Conservation (phyloP, 2,888 invertebrate genomes). For the Hirtodrosophila confusa region DNA sequence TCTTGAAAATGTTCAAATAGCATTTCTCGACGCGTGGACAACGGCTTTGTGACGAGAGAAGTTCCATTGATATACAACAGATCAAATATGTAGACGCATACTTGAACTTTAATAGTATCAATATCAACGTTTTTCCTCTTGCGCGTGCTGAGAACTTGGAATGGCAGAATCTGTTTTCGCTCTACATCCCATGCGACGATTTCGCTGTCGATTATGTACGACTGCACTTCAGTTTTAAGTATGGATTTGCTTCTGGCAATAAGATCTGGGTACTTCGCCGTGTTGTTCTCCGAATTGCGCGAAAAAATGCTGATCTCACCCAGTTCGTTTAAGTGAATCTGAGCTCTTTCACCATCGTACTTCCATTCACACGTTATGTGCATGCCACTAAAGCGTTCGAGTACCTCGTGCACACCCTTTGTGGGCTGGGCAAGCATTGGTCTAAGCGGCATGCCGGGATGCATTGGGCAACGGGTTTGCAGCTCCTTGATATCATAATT, state of each 20-base stretch:
- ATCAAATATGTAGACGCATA: conserved; percentile 99
- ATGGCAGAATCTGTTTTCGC: conserved; percentile 95
- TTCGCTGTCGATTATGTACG: conserved; percentile 97
- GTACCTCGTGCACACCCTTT: conserved; percentile 94
- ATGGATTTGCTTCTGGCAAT: conserved; percentile 88
- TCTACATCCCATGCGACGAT: conserved; percentile 98
- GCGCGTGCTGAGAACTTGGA: conserved; percentile 97
- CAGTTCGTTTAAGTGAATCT: conserved; percentile 91
- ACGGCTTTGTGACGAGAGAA: conserved; percentile 91
- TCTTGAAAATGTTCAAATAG: conserved; percentile 89
- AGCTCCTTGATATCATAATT: conserved; percentile 90
- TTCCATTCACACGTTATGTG: conserved; percentile 99
- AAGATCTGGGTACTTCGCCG: conserved; percentile 97
- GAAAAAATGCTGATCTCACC: conserved; percentile 93
- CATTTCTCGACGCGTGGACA: conserved; percentile 89
- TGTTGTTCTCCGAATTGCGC: conserved; percentile 97
- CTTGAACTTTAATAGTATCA: conserved; percentile 88
- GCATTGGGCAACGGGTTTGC: conserved; percentile 92
- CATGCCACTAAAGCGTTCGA: conserved; percentile 91
- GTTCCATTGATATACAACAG: conserved; percentile 95
- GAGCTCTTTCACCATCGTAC: conserved; percentile 99
- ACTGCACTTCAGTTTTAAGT: conserved; percentile 86
- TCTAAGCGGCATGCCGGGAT: conserved; percentile 96
- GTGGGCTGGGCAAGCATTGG: conserved; percentile 99
- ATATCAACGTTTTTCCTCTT: conserved; percentile 92